phyloP scores from a whole-genome alignment of 2,797 vertebrate genomes.

The Catamblyrhynchus diadema region DNA sequence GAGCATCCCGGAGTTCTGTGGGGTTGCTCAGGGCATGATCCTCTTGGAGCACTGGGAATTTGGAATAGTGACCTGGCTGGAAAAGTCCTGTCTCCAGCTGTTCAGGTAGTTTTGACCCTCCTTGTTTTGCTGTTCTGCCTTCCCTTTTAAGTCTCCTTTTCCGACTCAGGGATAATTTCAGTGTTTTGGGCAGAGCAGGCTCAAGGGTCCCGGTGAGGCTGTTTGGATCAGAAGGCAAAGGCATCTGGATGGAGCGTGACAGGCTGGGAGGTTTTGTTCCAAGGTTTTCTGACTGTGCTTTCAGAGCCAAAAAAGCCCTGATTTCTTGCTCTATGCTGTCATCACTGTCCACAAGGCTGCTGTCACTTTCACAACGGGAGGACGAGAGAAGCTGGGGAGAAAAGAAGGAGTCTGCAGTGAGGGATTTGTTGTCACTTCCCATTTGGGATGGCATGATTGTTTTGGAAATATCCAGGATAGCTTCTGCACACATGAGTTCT shows the following conservation, averaged over 20 bases:
- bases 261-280: slow-evolving; percentile 18
- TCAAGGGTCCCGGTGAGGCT: neutral
- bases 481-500: slow-evolving; percentile 95
- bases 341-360: slow-evolving; percentile 89
- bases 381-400: neutral
- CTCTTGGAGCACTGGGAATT: neutral
- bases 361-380: slow-evolving; percentile 74
- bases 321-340: slow-evolving; percentile 97
- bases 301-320: slow-evolving; percentile 88
- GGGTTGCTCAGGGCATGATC: neutral
- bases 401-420: slow-evolving; percentile 1
- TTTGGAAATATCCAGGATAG: slow-evolving; percentile 97
- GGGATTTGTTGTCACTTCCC: slow-evolving; percentile 54
- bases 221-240: slow-evolving; percentile 6
- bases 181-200: neutral
- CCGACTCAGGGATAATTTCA: slow-evolving; percentile 68
- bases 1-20: neutral
- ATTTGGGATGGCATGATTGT: slow-evolving; percentile 85
- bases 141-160: slow-evolving; percentile 77
- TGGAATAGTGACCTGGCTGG: neutral
- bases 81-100: neutral
- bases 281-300: slow-evolving; percentile 83
- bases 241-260: neutral
- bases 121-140: neutral
- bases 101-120: neutral